Evolutionary conservation across 2,113 vertebrate genomes (phyloP).

Genomic region (Perca fluviatilis): DNA sequence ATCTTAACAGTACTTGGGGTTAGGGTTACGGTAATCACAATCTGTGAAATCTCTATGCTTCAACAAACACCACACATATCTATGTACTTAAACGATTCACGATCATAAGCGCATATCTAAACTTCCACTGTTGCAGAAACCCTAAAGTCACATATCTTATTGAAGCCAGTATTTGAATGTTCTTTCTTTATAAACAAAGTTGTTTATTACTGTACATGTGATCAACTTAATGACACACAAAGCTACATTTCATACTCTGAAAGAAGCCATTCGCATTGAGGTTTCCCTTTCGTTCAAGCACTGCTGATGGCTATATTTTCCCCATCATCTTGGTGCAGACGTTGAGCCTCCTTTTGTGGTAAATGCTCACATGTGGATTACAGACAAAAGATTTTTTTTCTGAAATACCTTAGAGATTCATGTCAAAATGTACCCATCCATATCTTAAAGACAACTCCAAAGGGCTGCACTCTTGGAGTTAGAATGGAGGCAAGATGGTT

Average conservation of each 20-base stretch:
- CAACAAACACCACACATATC: slow-evolving; percentile 13
- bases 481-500: neutral
- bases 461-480: neutral
- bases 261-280: neutral
- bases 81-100: neutral
- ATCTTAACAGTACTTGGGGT: slow-evolving; percentile 22
- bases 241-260: slow-evolving; percentile 4
- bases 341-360: neutral
- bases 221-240: neutral
- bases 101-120: neutral
- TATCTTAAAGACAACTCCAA: neutral
- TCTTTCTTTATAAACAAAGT: neutral
- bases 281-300: neutral
- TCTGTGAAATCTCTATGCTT: slow-evolving; percentile 24
- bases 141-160: neutral
- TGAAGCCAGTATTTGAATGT: neutral
- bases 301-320: neutral
- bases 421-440: neutral
- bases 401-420: slow-evolving; percentile 11
- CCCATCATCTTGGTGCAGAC: neutral
- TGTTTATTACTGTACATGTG: neutral
- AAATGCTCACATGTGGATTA: neutral
- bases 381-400: neutral
- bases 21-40: slow-evolving; percentile 18
- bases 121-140: neutral